Percentiles rank a stretch among this genome's conserved stretches.
These are phyloP conservation scores for Siniperca scherzeri DNA, from an alignment of 2,797 vertebrate species.

Conservation along the genomic window DNA sequence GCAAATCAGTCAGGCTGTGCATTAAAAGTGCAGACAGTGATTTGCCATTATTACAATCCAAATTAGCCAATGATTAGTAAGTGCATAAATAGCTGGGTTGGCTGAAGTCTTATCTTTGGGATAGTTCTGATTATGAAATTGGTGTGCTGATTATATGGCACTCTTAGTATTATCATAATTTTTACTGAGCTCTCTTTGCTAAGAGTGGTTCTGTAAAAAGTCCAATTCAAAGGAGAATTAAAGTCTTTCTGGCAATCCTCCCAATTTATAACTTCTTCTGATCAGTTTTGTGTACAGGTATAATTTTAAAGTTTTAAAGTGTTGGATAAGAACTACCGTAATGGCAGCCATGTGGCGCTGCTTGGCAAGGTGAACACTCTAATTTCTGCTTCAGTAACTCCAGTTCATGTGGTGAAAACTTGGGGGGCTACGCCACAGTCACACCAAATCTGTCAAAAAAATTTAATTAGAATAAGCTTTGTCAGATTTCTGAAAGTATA, in stretches of 20 bases:
- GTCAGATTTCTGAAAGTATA: neutral
- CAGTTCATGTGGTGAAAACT: neutral
- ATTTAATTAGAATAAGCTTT: neutral
- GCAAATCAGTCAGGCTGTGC: slow-evolving; percentile 7
- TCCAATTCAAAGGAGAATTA: neutral
- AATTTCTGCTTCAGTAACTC: neutral
- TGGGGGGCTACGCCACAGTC: neutral
- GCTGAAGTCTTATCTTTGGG: slow-evolving; percentile 10
- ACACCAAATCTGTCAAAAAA: neutral
- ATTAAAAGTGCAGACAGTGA: slow-evolving; percentile 18
- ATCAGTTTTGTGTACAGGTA: neutral
- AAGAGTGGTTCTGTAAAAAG: slow-evolving; percentile 1
- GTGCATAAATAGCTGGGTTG: slow-evolving; percentile 19
- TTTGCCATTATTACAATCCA: slow-evolving; percentile 24
- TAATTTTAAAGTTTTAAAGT: neutral
- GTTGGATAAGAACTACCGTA: neutral
- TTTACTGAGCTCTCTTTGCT: neutral
- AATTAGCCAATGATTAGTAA: slow-evolving; percentile 49
- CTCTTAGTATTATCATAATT: neutral
- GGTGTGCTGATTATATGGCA: slow-evolving; percentile 42
- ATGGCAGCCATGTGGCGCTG: neutral
- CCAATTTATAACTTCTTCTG: neutral
- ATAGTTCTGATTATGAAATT: slow-evolving; percentile 45
- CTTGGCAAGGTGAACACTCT: neutral
- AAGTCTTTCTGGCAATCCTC: neutral